Evolutionary conservation across 2,797 vertebrate species (phyloP).

Genomic region (Xenopus petersii): DNA sequence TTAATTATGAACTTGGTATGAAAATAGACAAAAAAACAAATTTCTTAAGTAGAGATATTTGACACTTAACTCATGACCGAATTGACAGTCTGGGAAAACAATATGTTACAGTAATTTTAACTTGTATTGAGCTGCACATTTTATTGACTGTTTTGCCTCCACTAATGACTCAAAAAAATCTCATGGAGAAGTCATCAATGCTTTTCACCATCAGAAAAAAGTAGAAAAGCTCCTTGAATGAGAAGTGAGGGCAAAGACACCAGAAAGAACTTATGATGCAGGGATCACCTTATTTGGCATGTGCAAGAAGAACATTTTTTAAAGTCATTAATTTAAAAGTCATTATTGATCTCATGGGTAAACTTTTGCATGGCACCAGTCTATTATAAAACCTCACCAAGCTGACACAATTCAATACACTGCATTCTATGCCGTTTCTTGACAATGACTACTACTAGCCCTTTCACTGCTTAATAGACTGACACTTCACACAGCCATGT

Average conservation of each 20-base stretch:
- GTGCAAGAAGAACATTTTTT: slow-evolving; percentile 29
- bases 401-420: slow-evolving; percentile 8
- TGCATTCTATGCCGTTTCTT: slow-evolving; percentile 14
- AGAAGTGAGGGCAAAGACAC: slow-evolving; percentile 19
- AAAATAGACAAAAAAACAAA: too few species aligned
- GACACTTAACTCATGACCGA: slow-evolving; percentile 22
- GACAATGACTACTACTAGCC: slow-evolving; percentile 6
- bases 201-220: neutral
- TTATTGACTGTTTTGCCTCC: slow-evolving; percentile 38
- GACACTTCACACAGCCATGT: neutral
- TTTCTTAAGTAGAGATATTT: slow-evolving; percentile 8
- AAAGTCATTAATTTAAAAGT: slow-evolving; percentile 24
- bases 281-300: slow-evolving; percentile 35
- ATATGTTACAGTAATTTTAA: slow-evolving; percentile 29
- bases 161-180: slow-evolving; percentile 8
- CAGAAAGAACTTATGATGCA: slow-evolving; percentile 30
- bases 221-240: neutral
- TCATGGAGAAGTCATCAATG: slow-evolving; percentile 35
- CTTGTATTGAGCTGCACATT: neutral
- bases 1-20: too few species aligned
- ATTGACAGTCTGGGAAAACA: slow-evolving; percentile 29
- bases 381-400: slow-evolving; percentile 19
- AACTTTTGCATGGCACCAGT: slow-evolving; percentile 13
- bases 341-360: slow-evolving; percentile 34
- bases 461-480: neutral